Evolutionary conservation across 2,888 invertebrate genomes (phyloP).

Genomic region (Megaustenia siamemsis): DNA sequence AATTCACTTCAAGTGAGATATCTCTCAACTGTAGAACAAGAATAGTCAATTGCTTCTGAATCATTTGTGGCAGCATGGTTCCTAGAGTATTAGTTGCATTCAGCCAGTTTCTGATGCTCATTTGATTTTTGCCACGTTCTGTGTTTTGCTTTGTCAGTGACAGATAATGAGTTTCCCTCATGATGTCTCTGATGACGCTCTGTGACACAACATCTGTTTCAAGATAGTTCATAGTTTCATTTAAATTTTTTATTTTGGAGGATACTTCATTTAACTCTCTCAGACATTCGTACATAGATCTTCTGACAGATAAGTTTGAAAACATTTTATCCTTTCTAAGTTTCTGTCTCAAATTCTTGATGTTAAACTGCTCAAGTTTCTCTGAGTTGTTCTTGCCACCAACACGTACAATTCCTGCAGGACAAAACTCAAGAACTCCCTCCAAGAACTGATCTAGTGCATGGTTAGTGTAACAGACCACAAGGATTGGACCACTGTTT

Average conservation of each 20-base stretch:
- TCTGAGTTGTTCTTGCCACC: constrained; percentile 72
- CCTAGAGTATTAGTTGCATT: not conserved
- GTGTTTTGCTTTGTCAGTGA: constrained; percentile 32
- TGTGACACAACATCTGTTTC: constrained; percentile 57
- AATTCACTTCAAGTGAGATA: too few relatives aligned
- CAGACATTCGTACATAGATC: constrained; percentile 61
- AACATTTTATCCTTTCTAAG: constrained; percentile 50
- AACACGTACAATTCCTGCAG: constrained; percentile 71
- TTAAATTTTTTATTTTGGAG: constrained; percentile 57
- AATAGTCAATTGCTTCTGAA: constrained; percentile 26
- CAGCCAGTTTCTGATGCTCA: constrained; percentile 6
- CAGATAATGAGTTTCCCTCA: constrained; percentile 56
- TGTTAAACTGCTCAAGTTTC: constrained; percentile 63
- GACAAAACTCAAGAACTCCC: constrained; percentile 64
- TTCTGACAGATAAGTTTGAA: constrained; percentile 55
- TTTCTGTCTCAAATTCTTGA: constrained; percentile 56
- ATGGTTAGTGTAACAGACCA: constrained; percentile 80
- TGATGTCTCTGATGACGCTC: constrained; percentile 52
- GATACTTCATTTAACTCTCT: constrained; percentile 49
- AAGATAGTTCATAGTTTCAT: constrained; percentile 57
- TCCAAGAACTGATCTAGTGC: constrained; percentile 68
- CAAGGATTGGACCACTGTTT: constrained; percentile 70
- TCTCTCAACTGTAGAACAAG: constrained; percentile 13
- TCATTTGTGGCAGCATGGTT: not conserved
- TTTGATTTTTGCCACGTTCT: too few relatives aligned